Evolutionary conservation across 1,140 invertebrate species (phyloP).

Genomic region (Rhizoglyphus robini): DNA sequence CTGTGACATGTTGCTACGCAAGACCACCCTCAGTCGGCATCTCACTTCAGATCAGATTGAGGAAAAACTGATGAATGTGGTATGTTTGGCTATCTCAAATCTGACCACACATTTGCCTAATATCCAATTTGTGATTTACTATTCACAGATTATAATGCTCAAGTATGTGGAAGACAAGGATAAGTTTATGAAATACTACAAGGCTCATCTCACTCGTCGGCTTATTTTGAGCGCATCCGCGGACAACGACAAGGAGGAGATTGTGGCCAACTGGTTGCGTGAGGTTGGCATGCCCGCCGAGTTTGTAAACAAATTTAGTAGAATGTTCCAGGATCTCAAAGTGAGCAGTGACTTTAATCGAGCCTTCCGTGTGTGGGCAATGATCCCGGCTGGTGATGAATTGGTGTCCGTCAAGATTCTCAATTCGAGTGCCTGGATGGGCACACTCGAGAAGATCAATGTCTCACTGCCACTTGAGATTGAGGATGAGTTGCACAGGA

Average conservation of each 20-base stretch:
- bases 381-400: slow-evolving; percentile 30
- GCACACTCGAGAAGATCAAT: slow-evolving; percentile 79
- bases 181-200: slow-evolving; percentile 99
- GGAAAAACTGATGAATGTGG: slow-evolving; percentile 73
- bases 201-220: slow-evolving; percentile 88
- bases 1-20: slow-evolving; percentile 96
- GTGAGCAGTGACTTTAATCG: slow-evolving; percentile 93
- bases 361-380: slow-evolving; percentile 54
- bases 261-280: slow-evolving; percentile 86
- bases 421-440: slow-evolving; percentile 94
- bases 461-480: slow-evolving; percentile 91
- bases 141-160: slow-evolving; percentile 63
- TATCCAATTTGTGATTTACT: too few species aligned
- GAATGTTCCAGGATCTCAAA: slow-evolving; percentile 87
- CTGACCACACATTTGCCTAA: too few species aligned
- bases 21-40: slow-evolving; percentile 88
- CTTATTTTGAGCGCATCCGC: slow-evolving; percentile 90
- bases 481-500: slow-evolving; percentile 94
- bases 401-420: slow-evolving; percentile 62
- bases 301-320: slow-evolving; percentile 91
- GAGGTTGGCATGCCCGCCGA: slow-evolving; percentile 97
- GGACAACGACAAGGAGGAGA: slow-evolving; percentile 98
- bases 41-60: slow-evolving; percentile 97
- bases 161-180: slow-evolving; percentile 99
- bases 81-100: slow-evolving; percentile 39